Conservation (phyloP, 2,888 invertebrate genomes). For the Leuctra nigra region DNA sequence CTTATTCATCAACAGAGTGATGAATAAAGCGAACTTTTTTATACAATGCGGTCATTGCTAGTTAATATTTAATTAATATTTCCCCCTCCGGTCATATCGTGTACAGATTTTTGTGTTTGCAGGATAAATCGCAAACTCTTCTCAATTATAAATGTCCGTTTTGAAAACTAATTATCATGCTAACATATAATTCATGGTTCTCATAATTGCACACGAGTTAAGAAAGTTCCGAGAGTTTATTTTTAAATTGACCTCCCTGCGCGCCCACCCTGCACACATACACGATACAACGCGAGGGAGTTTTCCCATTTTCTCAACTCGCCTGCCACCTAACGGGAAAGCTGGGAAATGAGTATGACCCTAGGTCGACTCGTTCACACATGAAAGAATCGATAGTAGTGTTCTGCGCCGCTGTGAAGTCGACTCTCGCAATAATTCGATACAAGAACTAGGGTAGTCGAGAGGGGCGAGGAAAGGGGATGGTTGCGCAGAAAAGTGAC, state of each 20-base stretch:
- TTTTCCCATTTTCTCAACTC: too few relatives aligned
- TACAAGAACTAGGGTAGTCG: constrained; percentile 11
- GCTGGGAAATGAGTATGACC: background rate
- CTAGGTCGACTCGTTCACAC: background rate
- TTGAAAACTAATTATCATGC: constrained; percentile 13
- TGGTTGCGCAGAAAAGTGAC: constrained; percentile 3
- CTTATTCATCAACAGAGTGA: too few relatives aligned
- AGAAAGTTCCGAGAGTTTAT: background rate
- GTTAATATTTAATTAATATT: too few relatives aligned
- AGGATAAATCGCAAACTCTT: too few relatives aligned
- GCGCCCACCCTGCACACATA: background rate
- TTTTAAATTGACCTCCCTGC: background rate
- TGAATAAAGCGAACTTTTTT: too few relatives aligned
- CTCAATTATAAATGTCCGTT: background rate
- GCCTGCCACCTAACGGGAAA: constrained; percentile 1
- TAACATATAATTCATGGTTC: background rate
- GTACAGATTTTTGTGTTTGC: too few relatives aligned
- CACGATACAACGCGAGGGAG: too few relatives aligned
- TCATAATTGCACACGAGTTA: background rate
- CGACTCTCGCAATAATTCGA: constrained; percentile 25
- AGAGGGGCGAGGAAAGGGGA: background rate
- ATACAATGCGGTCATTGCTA: too few relatives aligned
- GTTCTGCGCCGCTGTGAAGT: constrained; percentile 19
- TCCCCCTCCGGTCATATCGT: too few relatives aligned
- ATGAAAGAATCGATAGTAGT: constrained; percentile 21